Conservation (phyloP, 2,888 invertebrate genomes). For the Tenthredo mesomela region DNA sequence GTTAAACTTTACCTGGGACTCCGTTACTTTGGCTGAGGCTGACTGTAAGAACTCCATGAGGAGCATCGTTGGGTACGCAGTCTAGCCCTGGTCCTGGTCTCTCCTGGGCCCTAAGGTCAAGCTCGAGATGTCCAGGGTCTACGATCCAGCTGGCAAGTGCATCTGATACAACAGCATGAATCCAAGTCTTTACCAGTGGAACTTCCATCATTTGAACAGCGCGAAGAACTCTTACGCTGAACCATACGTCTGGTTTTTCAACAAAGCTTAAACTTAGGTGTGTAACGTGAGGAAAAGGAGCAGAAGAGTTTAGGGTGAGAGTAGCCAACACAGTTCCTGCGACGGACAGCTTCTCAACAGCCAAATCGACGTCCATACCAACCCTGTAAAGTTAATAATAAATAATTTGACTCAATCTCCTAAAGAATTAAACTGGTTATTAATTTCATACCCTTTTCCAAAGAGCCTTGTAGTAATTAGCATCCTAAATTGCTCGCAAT, state of each 20-base stretch:
- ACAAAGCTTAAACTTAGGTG: conserved; percentile 78
- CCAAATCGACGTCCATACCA: conserved; percentile 79
- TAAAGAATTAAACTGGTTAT: neutral
- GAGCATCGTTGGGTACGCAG: conserved; percentile 64
- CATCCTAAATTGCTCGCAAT: conserved; percentile 80
- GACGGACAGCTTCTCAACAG: conserved; percentile 79
- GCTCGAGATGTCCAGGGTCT: conserved; percentile 76
- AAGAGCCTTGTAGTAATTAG: conserved; percentile 77
- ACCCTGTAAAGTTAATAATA: conserved; percentile 69
- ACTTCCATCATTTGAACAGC: conserved; percentile 80
- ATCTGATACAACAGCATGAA: conserved; percentile 80
- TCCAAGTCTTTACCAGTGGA: conserved; percentile 80
- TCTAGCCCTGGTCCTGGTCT: conserved; percentile 72
- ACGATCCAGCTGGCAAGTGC: conserved; percentile 77
- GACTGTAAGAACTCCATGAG: conserved; percentile 78
- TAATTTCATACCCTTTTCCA: conserved; percentile 74
- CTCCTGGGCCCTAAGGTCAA: conserved; percentile 71
- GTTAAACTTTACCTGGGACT: conserved; percentile 51
- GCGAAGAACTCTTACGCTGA: conserved; percentile 78
- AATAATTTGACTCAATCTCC: neutral
- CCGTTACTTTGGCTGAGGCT: conserved; percentile 72
- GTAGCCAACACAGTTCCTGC: conserved; percentile 78
- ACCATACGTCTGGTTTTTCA: conserved; percentile 80
- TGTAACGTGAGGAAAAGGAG: conserved; percentile 80
- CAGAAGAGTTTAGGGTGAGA: conserved; percentile 77